Evolutionary conservation across 2,113 vertebrate species (phyloP).

Genomic region (Dendrocopos noguchii): DNA sequence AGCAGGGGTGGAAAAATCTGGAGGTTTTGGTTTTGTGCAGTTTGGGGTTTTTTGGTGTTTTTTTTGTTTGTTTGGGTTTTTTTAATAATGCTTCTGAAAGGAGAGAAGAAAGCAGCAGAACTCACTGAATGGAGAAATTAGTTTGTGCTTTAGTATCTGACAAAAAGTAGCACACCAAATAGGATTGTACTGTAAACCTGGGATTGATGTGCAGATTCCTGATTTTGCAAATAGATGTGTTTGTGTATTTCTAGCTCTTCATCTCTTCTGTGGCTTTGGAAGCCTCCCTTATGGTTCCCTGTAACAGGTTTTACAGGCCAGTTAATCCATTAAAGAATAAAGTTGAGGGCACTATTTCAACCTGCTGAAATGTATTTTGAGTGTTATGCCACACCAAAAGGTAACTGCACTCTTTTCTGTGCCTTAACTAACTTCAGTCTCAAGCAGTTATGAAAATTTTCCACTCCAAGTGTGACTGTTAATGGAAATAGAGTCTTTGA

Average conservation of each 20-base stretch:
- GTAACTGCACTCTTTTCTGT: not conserved
- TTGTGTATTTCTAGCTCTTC: not conserved
- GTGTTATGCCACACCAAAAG: not conserved
- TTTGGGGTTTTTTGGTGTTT: not conserved
- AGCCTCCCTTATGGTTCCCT: not conserved
- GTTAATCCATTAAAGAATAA: not conserved
- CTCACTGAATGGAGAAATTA: not conserved
- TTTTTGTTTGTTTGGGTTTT: not conserved
- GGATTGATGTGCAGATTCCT: not conserved
- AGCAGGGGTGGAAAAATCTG: not conserved
- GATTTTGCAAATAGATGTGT: not conserved
- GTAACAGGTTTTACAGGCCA: not conserved
- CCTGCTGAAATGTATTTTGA: not conserved
- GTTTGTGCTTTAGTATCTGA: not conserved
- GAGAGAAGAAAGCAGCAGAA: not conserved
- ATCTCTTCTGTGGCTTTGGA: constrained; percentile 9
- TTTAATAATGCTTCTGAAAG: not conserved
- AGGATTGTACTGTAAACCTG: not conserved
- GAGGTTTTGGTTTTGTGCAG: not conserved
- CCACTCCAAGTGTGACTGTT: not conserved
- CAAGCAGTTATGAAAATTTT: not conserved
- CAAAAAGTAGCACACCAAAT: not conserved
- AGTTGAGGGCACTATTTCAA: not conserved
- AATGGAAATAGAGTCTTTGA: not conserved
- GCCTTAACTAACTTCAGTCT: not conserved